Percentiles rank a stretch among this genome's conserved stretches.
These are phyloP conservation scores for Tetranychus cinnabarinus DNA, from an alignment of 1,140 invertebrate genomes.

Conservation along the genomic window DNA sequence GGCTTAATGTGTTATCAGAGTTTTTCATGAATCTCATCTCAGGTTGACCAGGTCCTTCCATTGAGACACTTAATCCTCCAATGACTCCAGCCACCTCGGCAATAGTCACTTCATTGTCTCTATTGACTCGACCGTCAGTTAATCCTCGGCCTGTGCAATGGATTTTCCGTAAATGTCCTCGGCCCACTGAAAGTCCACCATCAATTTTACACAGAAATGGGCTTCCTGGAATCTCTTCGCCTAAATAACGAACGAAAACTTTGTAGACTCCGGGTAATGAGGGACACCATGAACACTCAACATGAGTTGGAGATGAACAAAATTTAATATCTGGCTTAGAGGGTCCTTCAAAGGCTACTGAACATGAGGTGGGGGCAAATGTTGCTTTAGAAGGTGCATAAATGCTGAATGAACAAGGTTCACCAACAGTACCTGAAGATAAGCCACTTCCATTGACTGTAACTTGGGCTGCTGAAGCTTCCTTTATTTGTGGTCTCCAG, in stretches of 20 bases:
- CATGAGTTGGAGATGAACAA: conserved; percentile 31
- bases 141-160: conserved; percentile 4
- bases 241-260: conserved; percentile 9
- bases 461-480: background rate
- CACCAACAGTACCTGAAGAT: conserved; percentile 21
- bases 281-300: conserved; percentile 19
- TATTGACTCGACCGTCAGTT: background rate
- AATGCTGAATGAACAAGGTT: conserved; percentile 25
- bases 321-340: conserved; percentile 29
- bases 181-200: background rate
- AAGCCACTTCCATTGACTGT: background rate
- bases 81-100: conserved; percentile 5
- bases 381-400: conserved; percentile 20
- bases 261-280: conserved; percentile 10
- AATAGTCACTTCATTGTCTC: conserved; percentile 4
- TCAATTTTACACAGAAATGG: conserved; percentile 9
- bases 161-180: conserved; percentile 3
- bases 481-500: background rate
- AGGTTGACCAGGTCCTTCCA: conserved; percentile 24
- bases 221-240: conserved; percentile 10
- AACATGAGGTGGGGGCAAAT: conserved; percentile 19
- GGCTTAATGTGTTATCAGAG: background rate
- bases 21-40: background rate
- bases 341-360: conserved; percentile 19
- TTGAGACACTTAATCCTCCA: conserved; percentile 25